phyloP scores from a whole-genome alignment of 2,888 invertebrate species.

The Amphipyra tragopoginis region DNA sequence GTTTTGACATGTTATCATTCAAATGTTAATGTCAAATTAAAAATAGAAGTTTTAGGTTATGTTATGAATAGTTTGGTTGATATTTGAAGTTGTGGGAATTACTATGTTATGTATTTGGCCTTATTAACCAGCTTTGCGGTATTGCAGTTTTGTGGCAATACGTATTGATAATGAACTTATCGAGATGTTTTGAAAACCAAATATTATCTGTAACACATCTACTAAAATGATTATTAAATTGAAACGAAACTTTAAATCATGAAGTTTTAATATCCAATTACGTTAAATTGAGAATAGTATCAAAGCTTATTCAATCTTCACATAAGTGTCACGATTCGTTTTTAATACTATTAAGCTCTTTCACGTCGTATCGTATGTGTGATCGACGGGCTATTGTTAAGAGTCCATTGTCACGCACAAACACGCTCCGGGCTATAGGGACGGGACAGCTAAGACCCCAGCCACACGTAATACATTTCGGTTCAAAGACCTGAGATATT shows the following conservation, averaged over 20 bases:
- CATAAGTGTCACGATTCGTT: constrained; percentile 2
- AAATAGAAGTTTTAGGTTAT: background rate
- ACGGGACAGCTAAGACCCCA: background rate
- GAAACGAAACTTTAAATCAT: background rate
- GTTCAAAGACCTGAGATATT: constrained; percentile 2
- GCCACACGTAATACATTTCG: background rate
- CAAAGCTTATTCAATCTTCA: background rate
- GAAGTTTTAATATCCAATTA: background rate
- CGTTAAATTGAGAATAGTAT: background rate
- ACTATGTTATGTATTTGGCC: too few relatives aligned
- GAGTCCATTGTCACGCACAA: constrained; percentile 7
- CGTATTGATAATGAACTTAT: too few relatives aligned
- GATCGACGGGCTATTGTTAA: background rate
- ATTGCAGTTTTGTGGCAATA: too few relatives aligned
- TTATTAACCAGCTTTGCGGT: too few relatives aligned
- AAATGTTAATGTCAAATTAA: constrained; percentile 10
- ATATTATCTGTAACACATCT: background rate
- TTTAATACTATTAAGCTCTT: constrained; percentile 13
- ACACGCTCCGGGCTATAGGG: background rate
- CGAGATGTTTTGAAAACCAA: too few relatives aligned
- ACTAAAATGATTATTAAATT: background rate
- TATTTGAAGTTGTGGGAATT: too few relatives aligned
- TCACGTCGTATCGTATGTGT: background rate
- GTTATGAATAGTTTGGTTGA: too few relatives aligned
- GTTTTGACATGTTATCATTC: constrained; percentile 6